Percentiles rank a stretch among this genome's conserved stretches.
Evolutionary conservation across 1,140 invertebrate species (phyloP).

Genomic region (Druon quercuslanigerum): DNA sequence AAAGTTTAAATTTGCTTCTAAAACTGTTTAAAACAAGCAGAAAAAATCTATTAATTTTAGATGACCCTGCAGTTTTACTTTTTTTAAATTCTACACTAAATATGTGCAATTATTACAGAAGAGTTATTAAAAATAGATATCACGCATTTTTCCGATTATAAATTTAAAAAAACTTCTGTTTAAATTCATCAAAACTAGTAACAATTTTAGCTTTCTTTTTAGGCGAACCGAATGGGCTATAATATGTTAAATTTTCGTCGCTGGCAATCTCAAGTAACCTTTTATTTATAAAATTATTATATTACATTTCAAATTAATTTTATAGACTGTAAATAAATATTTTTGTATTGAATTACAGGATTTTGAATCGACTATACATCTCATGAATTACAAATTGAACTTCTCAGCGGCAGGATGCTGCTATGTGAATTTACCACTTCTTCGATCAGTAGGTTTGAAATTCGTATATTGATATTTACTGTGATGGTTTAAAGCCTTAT

Average conservation of each 20-base stretch:
- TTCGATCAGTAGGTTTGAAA: constrained; percentile 62
- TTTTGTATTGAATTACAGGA: constrained; percentile 50
- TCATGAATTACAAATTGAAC: constrained; percentile 63
- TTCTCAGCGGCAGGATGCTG: constrained; percentile 72
- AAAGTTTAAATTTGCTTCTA: background rate
- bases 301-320: background rate
- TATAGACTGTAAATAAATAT: background rate
- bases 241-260: constrained; percentile 60
- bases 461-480: background rate
- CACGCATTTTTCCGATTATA: no score
- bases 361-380: constrained; percentile 60
- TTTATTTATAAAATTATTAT: background rate
- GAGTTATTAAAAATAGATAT: background rate
- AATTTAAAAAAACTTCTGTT: no score
- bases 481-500: background rate
- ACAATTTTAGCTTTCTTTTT: constrained; percentile 34
- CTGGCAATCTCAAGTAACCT: constrained; percentile 1
- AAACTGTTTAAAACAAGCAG: no score
- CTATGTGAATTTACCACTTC: constrained; percentile 64
- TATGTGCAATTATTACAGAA: no score
- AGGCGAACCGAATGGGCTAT: constrained; percentile 63
- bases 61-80: no score
- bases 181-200: no score
- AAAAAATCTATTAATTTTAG: no score
- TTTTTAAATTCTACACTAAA: no score